phyloP scores from a whole-genome alignment of 2,797 vertebrate genomes.

The Eupleurogrammus muticus region DNA sequence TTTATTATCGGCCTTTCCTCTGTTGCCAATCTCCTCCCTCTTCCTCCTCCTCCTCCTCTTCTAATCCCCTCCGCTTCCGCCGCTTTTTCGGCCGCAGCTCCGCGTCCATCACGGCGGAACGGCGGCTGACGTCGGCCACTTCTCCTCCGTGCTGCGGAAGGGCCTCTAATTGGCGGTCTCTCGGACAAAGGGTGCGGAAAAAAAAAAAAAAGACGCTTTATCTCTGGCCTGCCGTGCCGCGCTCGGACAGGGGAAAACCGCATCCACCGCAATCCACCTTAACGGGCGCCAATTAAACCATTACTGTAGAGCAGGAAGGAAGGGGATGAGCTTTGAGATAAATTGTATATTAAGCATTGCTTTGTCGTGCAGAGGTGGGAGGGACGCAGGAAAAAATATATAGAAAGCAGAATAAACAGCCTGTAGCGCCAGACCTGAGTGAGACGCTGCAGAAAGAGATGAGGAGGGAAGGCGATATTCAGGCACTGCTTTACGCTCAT shows the following conservation, averaged over 20 bases:
- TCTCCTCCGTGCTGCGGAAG: slow-evolving; percentile 60
- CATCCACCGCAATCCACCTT: slow-evolving; percentile 61
- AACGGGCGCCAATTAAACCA: slow-evolving; percentile 77
- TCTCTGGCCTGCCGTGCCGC: slow-evolving; percentile 66
- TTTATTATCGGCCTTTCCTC: slow-evolving; percentile 36
- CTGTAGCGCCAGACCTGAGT: slow-evolving; percentile 57
- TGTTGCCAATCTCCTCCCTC: slow-evolving; percentile 37
- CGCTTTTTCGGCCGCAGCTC: slow-evolving; percentile 36
- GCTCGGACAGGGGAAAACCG: slow-evolving; percentile 61
- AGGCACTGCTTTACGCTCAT: slow-evolving; percentile 74
- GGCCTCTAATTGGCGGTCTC: slow-evolving; percentile 74
- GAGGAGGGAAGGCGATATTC: slow-evolving; percentile 51
- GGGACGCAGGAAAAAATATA: slow-evolving; percentile 54
- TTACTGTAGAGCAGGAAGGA: slow-evolving; percentile 61
- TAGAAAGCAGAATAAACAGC: slow-evolving; percentile 60
- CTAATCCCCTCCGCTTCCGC: slow-evolving; percentile 47
- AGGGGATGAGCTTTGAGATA: slow-evolving; percentile 53
- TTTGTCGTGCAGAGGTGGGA: slow-evolving; percentile 48
- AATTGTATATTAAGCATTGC: slow-evolving; percentile 70
- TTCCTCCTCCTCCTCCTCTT: slow-evolving; percentile 14
- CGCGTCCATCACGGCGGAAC: slow-evolving; percentile 60
- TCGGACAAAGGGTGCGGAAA: too few species aligned
- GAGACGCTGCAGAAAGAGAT: slow-evolving; percentile 44
- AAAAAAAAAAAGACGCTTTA: slow-evolving; percentile 70
- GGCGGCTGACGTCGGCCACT: slow-evolving; percentile 60